Percentiles rank a stretch among this genome's conserved stretches.
Conservation (phyloP, 2,888 invertebrate genomes). For the Brenthis daphne region DNA sequence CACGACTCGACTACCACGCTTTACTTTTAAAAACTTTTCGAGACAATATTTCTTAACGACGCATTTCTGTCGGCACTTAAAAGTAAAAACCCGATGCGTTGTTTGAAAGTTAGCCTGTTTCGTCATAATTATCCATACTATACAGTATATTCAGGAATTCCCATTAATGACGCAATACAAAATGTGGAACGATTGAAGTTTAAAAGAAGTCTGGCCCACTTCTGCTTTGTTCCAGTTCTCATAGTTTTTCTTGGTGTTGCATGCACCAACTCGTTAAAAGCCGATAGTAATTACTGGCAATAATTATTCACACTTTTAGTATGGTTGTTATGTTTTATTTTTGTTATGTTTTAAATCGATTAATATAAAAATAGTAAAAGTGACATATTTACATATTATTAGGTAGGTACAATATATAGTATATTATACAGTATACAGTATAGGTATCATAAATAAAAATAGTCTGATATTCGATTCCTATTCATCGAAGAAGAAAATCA, state of each 20-base stretch:
- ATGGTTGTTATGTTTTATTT: background rate
- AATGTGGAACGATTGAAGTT: slow-evolving; percentile 51
- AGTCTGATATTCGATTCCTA: no score
- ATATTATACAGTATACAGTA: no score
- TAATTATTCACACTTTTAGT: slow-evolving; percentile 1
- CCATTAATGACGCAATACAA: slow-evolving; percentile 57
- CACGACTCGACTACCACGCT: slow-evolving; percentile 51
- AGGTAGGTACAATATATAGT: no score
- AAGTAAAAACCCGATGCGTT: slow-evolving; percentile 51
- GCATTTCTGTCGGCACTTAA: slow-evolving; percentile 56
- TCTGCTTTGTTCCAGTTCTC: slow-evolving; percentile 42
- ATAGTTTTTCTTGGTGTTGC: slow-evolving; percentile 36
- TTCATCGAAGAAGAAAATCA: no score
- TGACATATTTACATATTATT: no score
- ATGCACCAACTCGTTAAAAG: slow-evolving; percentile 29
- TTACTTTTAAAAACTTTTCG: slow-evolving; percentile 52
- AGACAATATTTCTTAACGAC: slow-evolving; percentile 54
- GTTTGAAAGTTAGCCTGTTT: slow-evolving; percentile 64
- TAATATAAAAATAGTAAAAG: no score
- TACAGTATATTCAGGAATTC: slow-evolving; percentile 58
- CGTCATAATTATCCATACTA: slow-evolving; percentile 58
- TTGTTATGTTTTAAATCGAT: no score
- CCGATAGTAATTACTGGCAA: slow-evolving; percentile 19
- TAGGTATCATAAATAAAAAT: no score
- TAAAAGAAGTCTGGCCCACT: slow-evolving; percentile 46